A percentile compares a stretch with the other conserved stretches of the same genome.
phyloP scores from a whole-genome alignment of 2,797 vertebrate genomes.

The Lepus oiostolus region DNA sequence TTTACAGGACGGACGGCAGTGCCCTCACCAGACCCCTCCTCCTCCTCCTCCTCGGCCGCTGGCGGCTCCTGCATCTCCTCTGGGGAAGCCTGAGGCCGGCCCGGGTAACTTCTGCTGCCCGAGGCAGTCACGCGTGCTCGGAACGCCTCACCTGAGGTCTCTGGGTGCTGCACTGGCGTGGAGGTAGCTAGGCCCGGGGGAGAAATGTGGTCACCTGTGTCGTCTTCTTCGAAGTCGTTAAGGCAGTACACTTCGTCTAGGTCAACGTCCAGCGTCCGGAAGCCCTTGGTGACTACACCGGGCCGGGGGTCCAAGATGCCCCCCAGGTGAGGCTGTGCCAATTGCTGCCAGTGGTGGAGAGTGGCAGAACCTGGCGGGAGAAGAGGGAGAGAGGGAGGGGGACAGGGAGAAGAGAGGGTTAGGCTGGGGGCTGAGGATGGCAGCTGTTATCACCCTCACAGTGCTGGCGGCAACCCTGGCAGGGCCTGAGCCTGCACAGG shows the following conservation, averaged over 20 bases:
- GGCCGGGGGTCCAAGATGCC: slow-evolving; percentile 96
- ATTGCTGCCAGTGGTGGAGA: slow-evolving; percentile 99
- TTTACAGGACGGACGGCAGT: slow-evolving; percentile 91
- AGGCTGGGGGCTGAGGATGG: neutral
- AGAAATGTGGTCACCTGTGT: slow-evolving; percentile 93
- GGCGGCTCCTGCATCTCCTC: slow-evolving; percentile 92
- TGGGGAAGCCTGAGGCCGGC: slow-evolving; percentile 90
- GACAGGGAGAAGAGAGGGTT: neutral
- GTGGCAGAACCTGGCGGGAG: slow-evolving; percentile 94
- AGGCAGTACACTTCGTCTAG: slow-evolving; percentile 97
- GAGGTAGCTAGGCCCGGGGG: slow-evolving; percentile 91
- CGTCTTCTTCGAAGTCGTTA: slow-evolving; percentile 97
- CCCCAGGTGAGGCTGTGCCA: slow-evolving; percentile 98
- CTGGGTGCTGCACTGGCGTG: slow-evolving; percentile 92
- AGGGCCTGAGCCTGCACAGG: accelerated
- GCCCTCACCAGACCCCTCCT: slow-evolving; percentile 98
- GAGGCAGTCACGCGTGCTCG: slow-evolving; percentile 91
- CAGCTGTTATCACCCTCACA: neutral
- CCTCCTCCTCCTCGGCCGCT: slow-evolving; percentile 83
- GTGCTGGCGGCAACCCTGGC: accelerated
- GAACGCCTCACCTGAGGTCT: slow-evolving; percentile 95
- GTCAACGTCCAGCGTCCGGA: slow-evolving; percentile 95
- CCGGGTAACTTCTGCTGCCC: slow-evolving; percentile 87
- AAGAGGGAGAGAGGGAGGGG: neutral
- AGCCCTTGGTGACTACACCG: slow-evolving; percentile 98